These are phyloP conservation scores for Phaetusa simplex DNA, from an alignment of 2,113 vertebrate genomes.

Conservation along the genomic window DNA sequence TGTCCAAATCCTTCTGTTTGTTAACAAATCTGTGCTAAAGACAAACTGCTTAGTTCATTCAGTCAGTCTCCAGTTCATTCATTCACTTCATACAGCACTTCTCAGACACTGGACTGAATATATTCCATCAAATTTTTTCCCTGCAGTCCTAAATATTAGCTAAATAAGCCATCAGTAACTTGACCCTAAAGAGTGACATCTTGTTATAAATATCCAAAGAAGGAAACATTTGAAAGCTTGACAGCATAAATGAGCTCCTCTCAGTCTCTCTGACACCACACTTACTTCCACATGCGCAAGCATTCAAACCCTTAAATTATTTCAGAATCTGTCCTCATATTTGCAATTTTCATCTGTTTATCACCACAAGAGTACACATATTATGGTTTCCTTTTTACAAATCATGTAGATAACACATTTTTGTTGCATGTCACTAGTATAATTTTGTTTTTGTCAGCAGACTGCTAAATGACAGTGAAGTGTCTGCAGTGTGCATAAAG, in stretches of 20 bases:
- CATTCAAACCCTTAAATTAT: constrained; percentile 11
- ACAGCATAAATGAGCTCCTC: not conserved
- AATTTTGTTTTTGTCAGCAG: constrained; percentile 59
- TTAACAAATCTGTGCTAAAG: not conserved
- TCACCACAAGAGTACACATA: not conserved
- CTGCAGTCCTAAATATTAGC: not conserved
- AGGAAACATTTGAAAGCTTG: not conserved
- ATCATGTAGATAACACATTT: constrained; percentile 42
- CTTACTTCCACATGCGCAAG: not conserved
- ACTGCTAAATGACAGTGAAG: constrained; percentile 40
- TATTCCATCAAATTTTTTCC: not conserved
- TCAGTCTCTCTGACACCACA: not conserved
- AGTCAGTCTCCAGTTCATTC: not conserved
- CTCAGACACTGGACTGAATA: not conserved
- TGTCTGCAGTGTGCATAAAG: not conserved
- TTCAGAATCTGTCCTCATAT: not conserved
- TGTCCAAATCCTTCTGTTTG: not conserved
- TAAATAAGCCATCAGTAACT: not conserved
- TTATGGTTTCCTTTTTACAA: constrained; percentile 31
- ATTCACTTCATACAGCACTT: not conserved
- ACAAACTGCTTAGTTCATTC: not conserved
- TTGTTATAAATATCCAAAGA: constrained; percentile 11
- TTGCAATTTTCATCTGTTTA: constrained; percentile 16
- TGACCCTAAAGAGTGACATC: not conserved
- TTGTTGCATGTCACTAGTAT: constrained; percentile 19